Conservation (phyloP, 53 echinoderm and acorn worm genomes). For the Antedon mediterranea region DNA sequence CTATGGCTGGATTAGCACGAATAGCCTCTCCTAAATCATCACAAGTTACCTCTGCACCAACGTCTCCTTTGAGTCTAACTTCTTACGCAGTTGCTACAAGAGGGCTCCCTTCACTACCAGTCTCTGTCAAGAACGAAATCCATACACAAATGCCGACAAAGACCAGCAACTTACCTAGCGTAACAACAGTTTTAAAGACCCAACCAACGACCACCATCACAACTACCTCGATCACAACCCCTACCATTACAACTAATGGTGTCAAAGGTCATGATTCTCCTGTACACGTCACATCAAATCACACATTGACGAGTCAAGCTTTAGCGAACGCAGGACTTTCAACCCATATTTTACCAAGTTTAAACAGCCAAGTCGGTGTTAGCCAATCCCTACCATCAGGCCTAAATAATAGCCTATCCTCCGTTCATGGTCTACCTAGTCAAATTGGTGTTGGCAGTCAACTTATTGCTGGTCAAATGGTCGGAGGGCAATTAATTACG, state of each 20-base stretch:
- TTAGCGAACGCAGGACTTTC: conserved; percentile 18
- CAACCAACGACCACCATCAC: conserved; percentile 30
- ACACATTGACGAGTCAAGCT: neutral
- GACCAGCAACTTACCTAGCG: conserved; percentile 27
- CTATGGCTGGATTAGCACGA: neutral
- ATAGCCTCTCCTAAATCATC: neutral
- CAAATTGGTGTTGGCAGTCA: conserved; percentile 27
- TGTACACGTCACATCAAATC: conserved; percentile 1
- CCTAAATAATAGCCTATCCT: neutral
- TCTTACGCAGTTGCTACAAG: neutral
- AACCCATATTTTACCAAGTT: conserved; percentile 8
- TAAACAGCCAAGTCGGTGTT: neutral
- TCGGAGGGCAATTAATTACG: conserved; percentile 36
- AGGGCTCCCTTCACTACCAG: neutral
- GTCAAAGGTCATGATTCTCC: conserved; percentile 10
- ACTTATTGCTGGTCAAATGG: conserved; percentile 36
- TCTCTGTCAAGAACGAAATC: conserved; percentile 4
- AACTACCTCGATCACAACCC: conserved; percentile 23
- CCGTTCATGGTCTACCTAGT: conserved; percentile 23
- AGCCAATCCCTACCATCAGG: neutral
- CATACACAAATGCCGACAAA: conserved; percentile 2
- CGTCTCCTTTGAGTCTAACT: neutral
- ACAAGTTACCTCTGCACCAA: neutral
- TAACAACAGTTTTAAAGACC: conserved; percentile 23
- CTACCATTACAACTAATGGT: conserved; percentile 16